These are phyloP conservation scores for Agonopterix alstromeriana DNA, from an alignment of 2,888 invertebrate species.

Conservation along the genomic window DNA sequence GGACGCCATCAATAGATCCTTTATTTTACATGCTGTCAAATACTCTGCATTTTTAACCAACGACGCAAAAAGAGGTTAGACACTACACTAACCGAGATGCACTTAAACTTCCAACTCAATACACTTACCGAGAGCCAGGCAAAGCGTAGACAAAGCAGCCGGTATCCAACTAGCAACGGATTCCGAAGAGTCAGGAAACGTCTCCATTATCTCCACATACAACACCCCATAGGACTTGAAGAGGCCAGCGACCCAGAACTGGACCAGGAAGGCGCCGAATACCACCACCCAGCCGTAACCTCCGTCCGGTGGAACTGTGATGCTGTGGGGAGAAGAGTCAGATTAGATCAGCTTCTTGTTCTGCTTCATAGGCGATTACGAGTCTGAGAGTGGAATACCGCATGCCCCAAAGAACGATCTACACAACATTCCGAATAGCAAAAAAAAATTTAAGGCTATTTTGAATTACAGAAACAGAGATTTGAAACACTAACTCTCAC, in stretches of 20 bases:
- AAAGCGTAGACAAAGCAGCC: slow-evolving; percentile 85
- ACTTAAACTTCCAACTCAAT: too few species aligned
- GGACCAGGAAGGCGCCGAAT: slow-evolving; percentile 86
- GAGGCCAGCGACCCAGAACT: slow-evolving; percentile 88
- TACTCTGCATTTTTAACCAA: not conserved
- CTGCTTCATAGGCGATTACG: too few species aligned
- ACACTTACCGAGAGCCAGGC: slow-evolving; percentile 81
- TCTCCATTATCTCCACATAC: slow-evolving; percentile 88
- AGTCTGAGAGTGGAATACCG: too few species aligned
- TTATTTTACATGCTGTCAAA: too few species aligned
- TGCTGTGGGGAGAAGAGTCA: slow-evolving; percentile 17
- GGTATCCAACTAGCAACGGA: slow-evolving; percentile 89
- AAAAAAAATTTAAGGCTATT: too few species aligned
- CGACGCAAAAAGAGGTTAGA: not conserved
- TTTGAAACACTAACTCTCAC: too few species aligned
- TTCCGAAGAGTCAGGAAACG: slow-evolving; percentile 84
- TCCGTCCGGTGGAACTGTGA: slow-evolving; percentile 78
- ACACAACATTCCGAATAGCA: too few species aligned
- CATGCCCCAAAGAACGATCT: too few species aligned
- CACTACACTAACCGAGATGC: too few species aligned
- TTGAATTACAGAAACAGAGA: too few species aligned
- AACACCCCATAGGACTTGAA: slow-evolving; percentile 89
- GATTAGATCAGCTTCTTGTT: not conserved
- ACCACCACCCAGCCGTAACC: slow-evolving; percentile 88
- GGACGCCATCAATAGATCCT: too few species aligned